Evolutionary conservation across 2,888 invertebrate genomes (phyloP).

Genomic region (Drosophila kambysellisi): DNA sequence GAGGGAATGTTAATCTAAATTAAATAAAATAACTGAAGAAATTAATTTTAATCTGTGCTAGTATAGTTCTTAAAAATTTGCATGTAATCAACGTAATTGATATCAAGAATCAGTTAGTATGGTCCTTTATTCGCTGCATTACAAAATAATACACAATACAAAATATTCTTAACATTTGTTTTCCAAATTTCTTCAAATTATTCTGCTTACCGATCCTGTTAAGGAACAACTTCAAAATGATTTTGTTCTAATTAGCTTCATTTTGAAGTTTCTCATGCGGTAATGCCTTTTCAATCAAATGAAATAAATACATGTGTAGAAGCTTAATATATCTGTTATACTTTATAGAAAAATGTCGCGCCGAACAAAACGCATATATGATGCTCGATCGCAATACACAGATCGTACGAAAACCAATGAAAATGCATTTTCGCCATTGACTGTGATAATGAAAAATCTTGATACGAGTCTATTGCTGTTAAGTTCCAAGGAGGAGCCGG

Average conservation of each 20-base stretch:
- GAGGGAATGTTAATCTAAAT: neutral
- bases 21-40: neutral
- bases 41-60: neutral
- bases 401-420: slow-evolving; percentile 68
- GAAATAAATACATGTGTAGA: neutral
- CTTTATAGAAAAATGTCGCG: slow-evolving; percentile 33
- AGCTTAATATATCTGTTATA: neutral
- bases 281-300: slow-evolving; percentile 26
- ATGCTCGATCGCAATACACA: slow-evolving; percentile 60
- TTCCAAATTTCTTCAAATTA: neutral
- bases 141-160: neutral
- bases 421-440: slow-evolving; percentile 62
- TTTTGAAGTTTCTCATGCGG: neutral
- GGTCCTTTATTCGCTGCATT: neutral
- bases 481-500: slow-evolving; percentile 70
- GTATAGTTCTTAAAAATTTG: neutral
- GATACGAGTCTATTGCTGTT: slow-evolving; percentile 72
- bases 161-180: too few species aligned
- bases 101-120: neutral
- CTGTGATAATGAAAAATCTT: slow-evolving; percentile 55
- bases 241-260: neutral
- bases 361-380: slow-evolving; percentile 61
- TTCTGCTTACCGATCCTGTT: too few species aligned
- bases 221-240: neutral
- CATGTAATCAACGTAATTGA: neutral